These are phyloP conservation scores for Pseudococcus jackbeardsleyi DNA, from an alignment of 2,888 invertebrate genomes.

Conservation along the genomic window DNA sequence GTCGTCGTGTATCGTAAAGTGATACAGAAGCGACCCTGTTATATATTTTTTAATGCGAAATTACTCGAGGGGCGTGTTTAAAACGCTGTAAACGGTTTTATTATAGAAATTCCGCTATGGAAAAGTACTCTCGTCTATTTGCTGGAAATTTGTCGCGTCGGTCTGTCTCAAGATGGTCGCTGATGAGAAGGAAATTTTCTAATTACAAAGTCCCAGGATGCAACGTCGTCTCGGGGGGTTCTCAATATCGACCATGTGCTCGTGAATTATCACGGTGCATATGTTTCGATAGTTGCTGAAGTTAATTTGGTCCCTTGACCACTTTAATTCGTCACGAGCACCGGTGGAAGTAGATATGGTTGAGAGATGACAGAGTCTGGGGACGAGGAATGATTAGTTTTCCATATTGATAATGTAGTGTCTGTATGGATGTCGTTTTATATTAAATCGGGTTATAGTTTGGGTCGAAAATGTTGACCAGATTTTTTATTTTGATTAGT, in stretches of 20 bases:
- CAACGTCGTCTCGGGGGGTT: background rate
- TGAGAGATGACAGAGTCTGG: no score
- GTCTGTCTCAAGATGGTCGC: background rate
- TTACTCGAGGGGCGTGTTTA: background rate
- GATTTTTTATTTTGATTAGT: no score
- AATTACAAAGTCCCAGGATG: background rate
- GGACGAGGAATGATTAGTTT: no score
- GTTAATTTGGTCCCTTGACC: background rate
- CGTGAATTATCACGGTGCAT: no score
- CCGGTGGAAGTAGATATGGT: background rate
- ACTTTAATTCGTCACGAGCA: background rate
- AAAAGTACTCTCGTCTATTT: background rate
- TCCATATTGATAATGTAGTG: no score
- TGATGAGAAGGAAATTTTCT: background rate
- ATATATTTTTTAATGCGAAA: constrained; percentile 31
- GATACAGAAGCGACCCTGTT: background rate
- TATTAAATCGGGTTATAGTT: no score
- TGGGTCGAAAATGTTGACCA: no score
- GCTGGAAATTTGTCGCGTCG: background rate
- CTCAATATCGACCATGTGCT: background rate
- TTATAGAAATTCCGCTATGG: background rate
- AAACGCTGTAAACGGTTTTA: constrained; percentile 41
- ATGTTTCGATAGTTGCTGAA: background rate
- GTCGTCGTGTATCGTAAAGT: background rate
- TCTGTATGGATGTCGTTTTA: no score